These are phyloP conservation scores for Lampris incognitus DNA, from an alignment of 2,113 vertebrate genomes.

Conservation along the genomic window DNA sequence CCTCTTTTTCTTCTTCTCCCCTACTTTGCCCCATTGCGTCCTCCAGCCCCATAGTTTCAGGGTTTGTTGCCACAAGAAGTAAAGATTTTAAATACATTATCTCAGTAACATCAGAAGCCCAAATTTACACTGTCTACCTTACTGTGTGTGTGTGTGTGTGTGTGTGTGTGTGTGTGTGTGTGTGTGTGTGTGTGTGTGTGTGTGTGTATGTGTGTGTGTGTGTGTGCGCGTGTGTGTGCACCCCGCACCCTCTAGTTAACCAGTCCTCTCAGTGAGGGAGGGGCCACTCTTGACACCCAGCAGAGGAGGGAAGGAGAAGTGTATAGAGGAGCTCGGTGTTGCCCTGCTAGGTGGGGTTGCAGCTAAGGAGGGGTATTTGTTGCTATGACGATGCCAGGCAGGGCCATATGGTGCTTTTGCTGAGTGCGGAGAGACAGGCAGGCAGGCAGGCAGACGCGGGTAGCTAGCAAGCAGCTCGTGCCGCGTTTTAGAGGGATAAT, in stretches of 20 bases:
- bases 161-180: neutral
- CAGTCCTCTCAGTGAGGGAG: slow-evolving; percentile 43
- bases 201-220: neutral
- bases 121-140: too few species aligned
- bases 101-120: too few species aligned
- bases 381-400: slow-evolving; percentile 73
- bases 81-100: too few species aligned
- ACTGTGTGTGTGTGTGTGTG: slow-evolving; percentile 1
- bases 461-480: slow-evolving; percentile 67
- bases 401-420: slow-evolving; percentile 1
- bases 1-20: neutral
- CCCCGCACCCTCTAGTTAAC: neutral
- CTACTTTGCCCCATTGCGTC: neutral
- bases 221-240: neutral
- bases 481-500: slow-evolving; percentile 79
- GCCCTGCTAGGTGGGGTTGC: neutral
- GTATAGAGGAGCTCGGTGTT: slow-evolving; percentile 27
- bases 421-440: slow-evolving; percentile 13
- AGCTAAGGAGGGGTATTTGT: slow-evolving; percentile 34
- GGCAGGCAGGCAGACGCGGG: slow-evolving; percentile 42
- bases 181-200: neutral
- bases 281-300: slow-evolving; percentile 39
- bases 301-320: neutral
- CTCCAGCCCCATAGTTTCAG: slow-evolving; percentile 6
- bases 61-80: neutral